Conservation (phyloP, 1,140 invertebrate genomes). For the Meloidogyne floridensis region DNA sequence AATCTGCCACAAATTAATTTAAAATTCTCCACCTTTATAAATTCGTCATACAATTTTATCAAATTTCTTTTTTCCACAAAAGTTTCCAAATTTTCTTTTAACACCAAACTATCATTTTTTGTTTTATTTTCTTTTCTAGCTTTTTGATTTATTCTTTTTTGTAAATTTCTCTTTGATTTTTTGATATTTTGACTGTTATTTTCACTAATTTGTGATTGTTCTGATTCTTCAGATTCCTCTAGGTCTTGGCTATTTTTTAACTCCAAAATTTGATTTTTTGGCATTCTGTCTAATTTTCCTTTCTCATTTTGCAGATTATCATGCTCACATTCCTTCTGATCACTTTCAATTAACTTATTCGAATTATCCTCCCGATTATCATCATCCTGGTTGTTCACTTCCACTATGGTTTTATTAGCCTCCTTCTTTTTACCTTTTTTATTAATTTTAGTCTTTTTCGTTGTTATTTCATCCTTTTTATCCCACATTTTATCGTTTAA, state of each 20-base stretch:
- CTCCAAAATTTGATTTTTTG: not conserved
- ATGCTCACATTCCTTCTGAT: not conserved
- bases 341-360: not conserved
- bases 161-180: not conserved
- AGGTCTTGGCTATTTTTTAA: not conserved
- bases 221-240: not conserved
- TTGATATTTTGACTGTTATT: not conserved
- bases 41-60: not conserved
- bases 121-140: not conserved
- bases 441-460: not conserved
- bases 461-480: not conserved
- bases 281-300: not conserved
- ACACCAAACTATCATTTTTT: not conserved
- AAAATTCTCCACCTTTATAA: not conserved
- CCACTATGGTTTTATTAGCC: not conserved
- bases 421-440: not conserved
- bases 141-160: not conserved
- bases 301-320: not conserved
- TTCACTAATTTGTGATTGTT: not conserved
- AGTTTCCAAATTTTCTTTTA: constrained; percentile 5
- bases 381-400: too few relatives aligned
- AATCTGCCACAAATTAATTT: too few relatives aligned
- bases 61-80: not conserved
- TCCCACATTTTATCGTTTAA: not conserved
- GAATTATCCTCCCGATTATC: not conserved